phyloP scores from a whole-genome alignment of 2,113 vertebrate species.

The Arvicanthis niloticus region DNA sequence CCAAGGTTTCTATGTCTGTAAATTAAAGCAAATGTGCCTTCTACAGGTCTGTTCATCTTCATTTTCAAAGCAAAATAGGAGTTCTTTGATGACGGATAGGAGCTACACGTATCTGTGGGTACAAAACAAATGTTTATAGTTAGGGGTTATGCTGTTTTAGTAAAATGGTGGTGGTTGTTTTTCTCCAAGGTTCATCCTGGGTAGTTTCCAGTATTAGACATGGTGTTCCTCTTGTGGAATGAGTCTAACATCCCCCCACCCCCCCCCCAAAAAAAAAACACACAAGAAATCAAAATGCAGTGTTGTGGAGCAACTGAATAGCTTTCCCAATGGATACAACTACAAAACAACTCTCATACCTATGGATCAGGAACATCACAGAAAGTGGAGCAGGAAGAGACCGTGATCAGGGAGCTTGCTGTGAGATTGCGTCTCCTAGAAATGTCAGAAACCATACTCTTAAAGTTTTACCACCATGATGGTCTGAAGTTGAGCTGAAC shows the following conservation, averaged over 20 bases:
- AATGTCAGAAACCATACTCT: no score
- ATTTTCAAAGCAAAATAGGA: neutral
- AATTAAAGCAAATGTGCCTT: neutral
- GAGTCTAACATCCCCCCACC: neutral
- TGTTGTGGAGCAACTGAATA: neutral
- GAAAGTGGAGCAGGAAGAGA: neutral
- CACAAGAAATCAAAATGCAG: neutral
- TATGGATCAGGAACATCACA: neutral
- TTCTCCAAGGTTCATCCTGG: neutral
- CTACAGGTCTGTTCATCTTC: neutral
- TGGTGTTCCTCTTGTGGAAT: neutral
- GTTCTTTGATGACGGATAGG: no score
- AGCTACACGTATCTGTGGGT: neutral
- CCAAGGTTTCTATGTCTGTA: neutral
- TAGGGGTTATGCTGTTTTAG: no score
- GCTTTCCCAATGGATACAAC: neutral
- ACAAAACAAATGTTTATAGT: neutral
- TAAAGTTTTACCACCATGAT: neutral
- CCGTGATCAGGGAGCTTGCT: no score
- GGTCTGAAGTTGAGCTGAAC: neutral
- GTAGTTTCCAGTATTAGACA: no score
- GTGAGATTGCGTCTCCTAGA: neutral
- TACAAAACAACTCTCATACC: neutral
- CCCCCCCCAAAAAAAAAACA: no score
- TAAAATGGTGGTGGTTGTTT: neutral